A percentile compares a stretch with the other conserved stretches of the same genome.
Conservation (phyloP, 2,888 invertebrate species). For the Antheraea assamensis region DNA sequence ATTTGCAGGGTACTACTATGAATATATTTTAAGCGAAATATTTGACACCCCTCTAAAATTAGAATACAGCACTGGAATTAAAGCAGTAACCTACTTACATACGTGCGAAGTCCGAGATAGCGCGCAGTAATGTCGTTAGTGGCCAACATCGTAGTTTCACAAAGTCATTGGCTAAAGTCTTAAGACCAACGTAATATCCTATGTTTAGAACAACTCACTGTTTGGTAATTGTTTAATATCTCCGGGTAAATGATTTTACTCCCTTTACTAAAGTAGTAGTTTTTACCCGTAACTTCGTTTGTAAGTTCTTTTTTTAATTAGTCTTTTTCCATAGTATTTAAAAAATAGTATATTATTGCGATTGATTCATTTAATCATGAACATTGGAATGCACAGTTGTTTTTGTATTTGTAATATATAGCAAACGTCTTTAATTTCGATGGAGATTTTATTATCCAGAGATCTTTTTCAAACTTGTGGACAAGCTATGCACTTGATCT, state of each 20-base stretch:
- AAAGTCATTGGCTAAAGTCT: conserved; percentile 6
- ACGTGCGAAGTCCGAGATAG: conserved; percentile 20
- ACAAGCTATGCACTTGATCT: no score
- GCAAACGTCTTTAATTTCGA: no score
- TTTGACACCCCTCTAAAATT: conserved; percentile 11
- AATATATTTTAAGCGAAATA: not conserved
- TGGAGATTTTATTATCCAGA: no score
- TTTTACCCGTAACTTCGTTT: no score
- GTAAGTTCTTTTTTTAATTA: no score
- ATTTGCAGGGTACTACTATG: no score
- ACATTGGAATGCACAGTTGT: no score
- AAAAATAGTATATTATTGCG: no score
- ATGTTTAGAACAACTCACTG: not conserved
- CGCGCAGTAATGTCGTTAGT: conserved; percentile 5
- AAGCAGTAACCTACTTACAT: conserved; percentile 21
- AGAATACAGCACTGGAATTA: conserved; percentile 14
- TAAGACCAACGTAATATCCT: not conserved
- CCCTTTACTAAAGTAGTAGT: not conserved
- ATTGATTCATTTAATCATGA: no score
- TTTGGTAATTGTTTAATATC: not conserved
- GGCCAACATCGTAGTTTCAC: not conserved
- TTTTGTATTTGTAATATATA: no score
- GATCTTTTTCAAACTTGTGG: no score
- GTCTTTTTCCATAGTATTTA: no score
- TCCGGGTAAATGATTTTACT: not conserved